Percentiles rank a stretch among this genome's conserved stretches.
Conservation (phyloP, 2,888 invertebrate species). For the Onthophagus sagittarius region DNA sequence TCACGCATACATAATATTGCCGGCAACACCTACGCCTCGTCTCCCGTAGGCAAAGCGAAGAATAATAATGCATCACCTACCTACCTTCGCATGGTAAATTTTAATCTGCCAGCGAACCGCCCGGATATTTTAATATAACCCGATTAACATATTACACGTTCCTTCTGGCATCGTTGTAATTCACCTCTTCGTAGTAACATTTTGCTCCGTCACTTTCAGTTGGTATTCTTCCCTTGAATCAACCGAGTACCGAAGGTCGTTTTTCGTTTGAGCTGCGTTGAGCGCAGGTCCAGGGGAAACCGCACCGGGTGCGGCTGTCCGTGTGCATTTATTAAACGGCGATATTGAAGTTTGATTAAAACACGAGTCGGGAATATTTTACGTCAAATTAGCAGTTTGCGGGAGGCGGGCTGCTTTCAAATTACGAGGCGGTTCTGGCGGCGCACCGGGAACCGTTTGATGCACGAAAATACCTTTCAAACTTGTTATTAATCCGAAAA, state of each 20-base stretch:
- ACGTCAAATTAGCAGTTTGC: constrained; percentile 4
- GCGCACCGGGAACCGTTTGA: neutral
- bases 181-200: constrained; percentile 5
- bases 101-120: neutral
- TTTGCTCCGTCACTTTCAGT: neutral
- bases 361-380: constrained; percentile 9
- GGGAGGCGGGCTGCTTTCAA: neutral
- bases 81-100: neutral
- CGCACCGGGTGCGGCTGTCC: constrained; percentile 7
- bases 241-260: neutral
- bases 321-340: constrained; percentile 13
- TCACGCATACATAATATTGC: neutral
- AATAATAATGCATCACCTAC: neutral
- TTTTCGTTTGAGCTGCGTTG: neutral
- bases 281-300: neutral
- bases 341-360: constrained; percentile 13
- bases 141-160: constrained; percentile 10
- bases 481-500: neutral
- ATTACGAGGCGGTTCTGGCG: neutral
- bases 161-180: neutral
- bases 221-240: constrained; percentile 1
- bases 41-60: neutral
- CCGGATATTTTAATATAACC: constrained; percentile 8
- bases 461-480: neutral
- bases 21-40: neutral